Conservation (phyloP, 1,140 invertebrate genomes). For the Drosophila leontia region DNA sequence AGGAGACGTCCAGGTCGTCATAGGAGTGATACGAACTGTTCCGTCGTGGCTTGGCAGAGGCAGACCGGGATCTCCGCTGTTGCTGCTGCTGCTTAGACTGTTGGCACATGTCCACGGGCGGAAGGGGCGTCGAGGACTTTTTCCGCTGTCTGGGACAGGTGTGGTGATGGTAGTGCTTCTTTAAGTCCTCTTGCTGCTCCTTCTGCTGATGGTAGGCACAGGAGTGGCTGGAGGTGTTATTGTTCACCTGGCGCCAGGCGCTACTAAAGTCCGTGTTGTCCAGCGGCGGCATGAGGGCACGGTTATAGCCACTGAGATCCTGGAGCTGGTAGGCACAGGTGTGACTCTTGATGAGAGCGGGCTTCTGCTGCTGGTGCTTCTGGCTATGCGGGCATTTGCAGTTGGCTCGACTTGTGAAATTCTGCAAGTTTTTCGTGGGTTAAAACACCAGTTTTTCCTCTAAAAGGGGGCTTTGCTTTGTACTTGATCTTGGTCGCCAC, state of each 20-base stretch:
- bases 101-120: conserved; percentile 38
- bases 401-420: conserved; percentile 78
- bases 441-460: neutral
- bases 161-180: conserved; percentile 61
- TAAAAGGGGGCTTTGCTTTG: conserved; percentile 41
- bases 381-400: conserved; percentile 74
- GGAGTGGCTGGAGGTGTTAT: conserved; percentile 54
- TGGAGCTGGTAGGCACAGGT: conserved; percentile 75
- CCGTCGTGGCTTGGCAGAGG: conserved; percentile 61
- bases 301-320: conserved; percentile 68
- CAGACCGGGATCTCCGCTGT: conserved; percentile 53
- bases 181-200: conserved; percentile 13
- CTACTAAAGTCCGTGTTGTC: conserved; percentile 69
- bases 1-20: conserved; percentile 72
- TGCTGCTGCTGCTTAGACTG: conserved; percentile 41
- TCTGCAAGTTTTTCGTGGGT: conserved; percentile 51
- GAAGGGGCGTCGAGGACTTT: conserved; percentile 39
- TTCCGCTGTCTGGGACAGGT: conserved; percentile 68
- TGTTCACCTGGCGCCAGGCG: conserved; percentile 69
- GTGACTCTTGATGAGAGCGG: conserved; percentile 74
- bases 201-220: conserved; percentile 62
- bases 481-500: conserved; percentile 62
- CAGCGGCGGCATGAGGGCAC: conserved; percentile 71
- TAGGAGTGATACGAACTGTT: conserved; percentile 81
- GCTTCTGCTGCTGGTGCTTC: conserved; percentile 50